phyloP scores from a whole-genome alignment of 2,797 vertebrate genomes.

The Monodelphis domestica region DNA sequence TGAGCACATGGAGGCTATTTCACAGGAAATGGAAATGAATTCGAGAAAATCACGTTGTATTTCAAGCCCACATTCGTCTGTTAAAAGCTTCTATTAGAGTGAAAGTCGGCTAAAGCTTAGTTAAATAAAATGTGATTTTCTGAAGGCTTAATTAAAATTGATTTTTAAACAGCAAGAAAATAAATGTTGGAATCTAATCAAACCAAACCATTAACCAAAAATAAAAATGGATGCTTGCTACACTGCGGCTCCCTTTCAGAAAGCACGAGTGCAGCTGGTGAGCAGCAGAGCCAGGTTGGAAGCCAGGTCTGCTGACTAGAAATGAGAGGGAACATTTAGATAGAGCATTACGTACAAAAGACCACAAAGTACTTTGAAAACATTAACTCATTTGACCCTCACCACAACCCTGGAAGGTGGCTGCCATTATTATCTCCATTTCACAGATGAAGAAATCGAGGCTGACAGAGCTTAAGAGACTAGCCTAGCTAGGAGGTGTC shows the following conservation, averaged over 20 bases:
- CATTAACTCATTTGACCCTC: background rate
- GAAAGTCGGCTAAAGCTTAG: background rate
- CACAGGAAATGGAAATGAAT: conserved; percentile 23
- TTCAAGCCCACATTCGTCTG: conserved; percentile 9
- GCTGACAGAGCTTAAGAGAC: background rate
- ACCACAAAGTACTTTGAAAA: background rate
- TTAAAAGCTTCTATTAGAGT: conserved; percentile 9
- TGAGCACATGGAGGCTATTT: background rate
- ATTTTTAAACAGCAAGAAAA: conserved; percentile 33
- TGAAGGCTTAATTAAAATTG: conserved; percentile 5
- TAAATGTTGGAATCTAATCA: background rate
- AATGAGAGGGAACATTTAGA: background rate
- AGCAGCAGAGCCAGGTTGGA: background rate
- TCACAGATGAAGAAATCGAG: background rate
- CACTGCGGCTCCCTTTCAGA: background rate
- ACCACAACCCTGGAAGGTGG: background rate
- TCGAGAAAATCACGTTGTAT: conserved; percentile 24
- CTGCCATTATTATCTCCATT: background rate
- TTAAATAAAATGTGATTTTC: conserved; percentile 20
- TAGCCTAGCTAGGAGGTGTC: background rate
- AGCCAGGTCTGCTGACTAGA: background rate
- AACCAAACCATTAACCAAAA: conserved; percentile 4
- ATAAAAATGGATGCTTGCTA: background rate
- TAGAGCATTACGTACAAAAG: background rate
- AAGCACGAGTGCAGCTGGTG: background rate